Conservation (phyloP, 1,140 invertebrate species). For the Lordiphosa clarofinis region DNA sequence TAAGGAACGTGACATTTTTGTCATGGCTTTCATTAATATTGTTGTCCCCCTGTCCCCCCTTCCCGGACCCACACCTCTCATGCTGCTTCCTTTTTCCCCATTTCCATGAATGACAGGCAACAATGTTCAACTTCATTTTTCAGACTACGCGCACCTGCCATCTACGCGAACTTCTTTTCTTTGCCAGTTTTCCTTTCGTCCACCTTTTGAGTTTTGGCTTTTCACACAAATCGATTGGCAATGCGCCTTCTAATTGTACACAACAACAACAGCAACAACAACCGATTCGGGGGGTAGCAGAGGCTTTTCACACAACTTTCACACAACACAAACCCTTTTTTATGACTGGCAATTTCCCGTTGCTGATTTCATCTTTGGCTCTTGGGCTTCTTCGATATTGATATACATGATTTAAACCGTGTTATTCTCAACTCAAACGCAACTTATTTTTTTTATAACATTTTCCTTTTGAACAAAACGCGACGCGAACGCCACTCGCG, state of each 20-base stretch:
- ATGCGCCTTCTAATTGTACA: slow-evolving; percentile 75
- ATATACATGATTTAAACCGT: slow-evolving; percentile 66
- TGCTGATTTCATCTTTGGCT: slow-evolving; percentile 77
- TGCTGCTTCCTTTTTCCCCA: slow-evolving; percentile 2
- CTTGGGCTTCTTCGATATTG: slow-evolving; percentile 57
- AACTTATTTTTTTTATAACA: slow-evolving; percentile 22
- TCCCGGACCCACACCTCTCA: background rate
- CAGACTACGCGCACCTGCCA: slow-evolving; percentile 67
- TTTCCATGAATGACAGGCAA: slow-evolving; percentile 61
- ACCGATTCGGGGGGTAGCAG: slow-evolving; percentile 11
- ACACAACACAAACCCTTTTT: slow-evolving; percentile 64
- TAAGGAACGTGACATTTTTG: slow-evolving; percentile 50
- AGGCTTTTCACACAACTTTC: slow-evolving; percentile 56
- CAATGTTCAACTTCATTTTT: slow-evolving; percentile 70
- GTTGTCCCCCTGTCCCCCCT: slow-evolving; percentile 11
- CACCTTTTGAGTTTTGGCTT: slow-evolving; percentile 70
- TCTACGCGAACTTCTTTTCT: slow-evolving; percentile 38
- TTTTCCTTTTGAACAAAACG: slow-evolving; percentile 47
- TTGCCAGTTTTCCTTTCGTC: slow-evolving; percentile 30
- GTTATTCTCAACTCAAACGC: slow-evolving; percentile 18
- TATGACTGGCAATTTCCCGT: slow-evolving; percentile 75
- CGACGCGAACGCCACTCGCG: slow-evolving; percentile 57
- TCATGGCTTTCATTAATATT: slow-evolving; percentile 57
- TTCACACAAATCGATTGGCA: slow-evolving; percentile 77
- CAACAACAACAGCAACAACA: slow-evolving; percentile 32